phyloP scores from a whole-genome alignment of 1,140 invertebrate species.

The Lepidurus packardi region DNA sequence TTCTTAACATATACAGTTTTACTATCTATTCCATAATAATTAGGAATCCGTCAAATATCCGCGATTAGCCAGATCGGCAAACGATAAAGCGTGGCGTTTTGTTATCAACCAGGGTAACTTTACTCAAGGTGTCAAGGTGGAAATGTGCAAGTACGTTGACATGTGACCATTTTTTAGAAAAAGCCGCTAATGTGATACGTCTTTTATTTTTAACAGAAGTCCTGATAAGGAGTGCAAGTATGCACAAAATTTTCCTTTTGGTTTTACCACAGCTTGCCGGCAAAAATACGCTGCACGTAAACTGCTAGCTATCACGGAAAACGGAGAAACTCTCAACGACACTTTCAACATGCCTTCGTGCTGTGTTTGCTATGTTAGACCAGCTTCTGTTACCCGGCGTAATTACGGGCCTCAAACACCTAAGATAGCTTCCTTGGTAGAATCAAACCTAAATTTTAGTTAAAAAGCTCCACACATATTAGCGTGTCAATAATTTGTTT shows the following conservation, averaged over 20 bases:
- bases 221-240: constrained; percentile 41
- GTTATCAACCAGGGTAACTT: constrained; percentile 53
- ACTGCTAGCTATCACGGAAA: not conserved
- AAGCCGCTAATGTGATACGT: not conserved
- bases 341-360: not conserved
- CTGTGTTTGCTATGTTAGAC: not conserved
- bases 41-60: not conserved
- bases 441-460: not conserved
- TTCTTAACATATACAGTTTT: not conserved
- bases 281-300: constrained; percentile 50
- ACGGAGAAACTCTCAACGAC: not conserved
- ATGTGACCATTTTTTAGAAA: not conserved
- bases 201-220: constrained; percentile 37
- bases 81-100: constrained; percentile 52
- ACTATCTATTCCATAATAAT: not conserved
- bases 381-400: not conserved
- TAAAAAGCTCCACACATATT: not conserved
- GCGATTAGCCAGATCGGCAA: constrained; percentile 46
- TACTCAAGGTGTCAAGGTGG: constrained; percentile 51
- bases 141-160: constrained; percentile 51
- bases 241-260: constrained; percentile 45
- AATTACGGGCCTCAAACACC: not conserved
- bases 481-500: not conserved
- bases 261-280: constrained; percentile 53
- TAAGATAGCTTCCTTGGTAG: not conserved